Percentiles rank a stretch among this genome's conserved stretches.
Evolutionary conservation across 2,888 invertebrate species (phyloP).

Genomic region (Ethmia dodecea): DNA sequence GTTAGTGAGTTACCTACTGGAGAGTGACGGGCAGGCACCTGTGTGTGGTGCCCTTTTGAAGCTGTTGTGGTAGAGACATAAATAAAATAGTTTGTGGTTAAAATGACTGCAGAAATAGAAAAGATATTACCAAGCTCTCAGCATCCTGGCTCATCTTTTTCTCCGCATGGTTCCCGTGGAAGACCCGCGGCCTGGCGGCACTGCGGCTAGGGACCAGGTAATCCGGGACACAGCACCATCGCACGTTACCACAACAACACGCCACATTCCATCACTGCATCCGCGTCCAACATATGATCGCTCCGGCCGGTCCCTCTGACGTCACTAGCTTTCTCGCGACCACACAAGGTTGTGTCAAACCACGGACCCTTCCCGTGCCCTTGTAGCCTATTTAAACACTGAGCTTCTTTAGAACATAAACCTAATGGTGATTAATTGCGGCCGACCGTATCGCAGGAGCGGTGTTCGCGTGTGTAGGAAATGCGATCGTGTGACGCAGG

Average conservation of each 20-base stretch:
- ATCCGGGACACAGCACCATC: conserved; percentile 50
- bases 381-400: conserved; percentile 32
- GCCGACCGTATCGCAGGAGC: conserved; percentile 36
- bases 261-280: conserved; percentile 76
- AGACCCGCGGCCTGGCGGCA: conserved; percentile 59
- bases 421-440: conserved; percentile 49
- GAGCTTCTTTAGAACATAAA: conserved; percentile 34
- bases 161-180: conserved; percentile 79
- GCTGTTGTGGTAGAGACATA: too few species aligned
- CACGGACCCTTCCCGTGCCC: conserved; percentile 28
- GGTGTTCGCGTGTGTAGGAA: conserved; percentile 60
- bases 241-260: conserved; percentile 69
- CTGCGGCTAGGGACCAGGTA: conserved; percentile 50
- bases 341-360: conserved; percentile 53
- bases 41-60: too few species aligned
- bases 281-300: conserved; percentile 74
- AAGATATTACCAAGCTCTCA: conserved; percentile 82
- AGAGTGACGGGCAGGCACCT: too few species aligned
- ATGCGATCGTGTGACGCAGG: conserved; percentile 66
- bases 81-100: background rate
- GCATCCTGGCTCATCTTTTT: conserved; percentile 85
- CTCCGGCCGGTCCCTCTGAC: conserved; percentile 65
- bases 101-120: conserved; percentile 39
- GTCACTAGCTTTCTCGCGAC: conserved; percentile 71
- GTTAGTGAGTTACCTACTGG: too few species aligned